A percentile compares a stretch with the other conserved stretches of the same genome.
Conservation (phyloP, 1,140 invertebrate genomes). For the Aporrectodea caliginosa region DNA sequence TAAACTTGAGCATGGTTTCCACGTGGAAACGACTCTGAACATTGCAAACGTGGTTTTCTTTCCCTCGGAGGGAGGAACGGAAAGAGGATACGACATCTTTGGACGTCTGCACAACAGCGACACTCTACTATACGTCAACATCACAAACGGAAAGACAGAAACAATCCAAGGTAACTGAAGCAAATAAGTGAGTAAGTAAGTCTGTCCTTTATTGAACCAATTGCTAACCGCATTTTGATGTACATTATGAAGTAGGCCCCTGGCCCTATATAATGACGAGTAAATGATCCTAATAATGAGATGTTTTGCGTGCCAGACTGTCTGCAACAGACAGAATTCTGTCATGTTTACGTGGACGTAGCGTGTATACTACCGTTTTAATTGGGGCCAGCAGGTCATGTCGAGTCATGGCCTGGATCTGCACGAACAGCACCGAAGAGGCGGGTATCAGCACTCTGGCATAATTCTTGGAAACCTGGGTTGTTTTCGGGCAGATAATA, state of each 20-base stretch:
- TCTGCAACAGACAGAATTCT: too few relatives aligned
- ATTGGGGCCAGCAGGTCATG: too few relatives aligned
- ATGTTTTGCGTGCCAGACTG: too few relatives aligned
- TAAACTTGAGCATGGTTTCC: conserved; percentile 66
- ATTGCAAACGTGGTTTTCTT: conserved; percentile 75
- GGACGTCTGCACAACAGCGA: neutral
- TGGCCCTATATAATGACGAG: too few relatives aligned
- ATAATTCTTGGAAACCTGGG: too few relatives aligned
- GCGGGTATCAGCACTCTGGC: too few relatives aligned
- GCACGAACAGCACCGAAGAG: too few relatives aligned
- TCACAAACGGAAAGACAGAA: neutral
- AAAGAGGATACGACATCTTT: neutral
- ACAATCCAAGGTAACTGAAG: neutral
- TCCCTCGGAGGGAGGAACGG: conserved; percentile 60
- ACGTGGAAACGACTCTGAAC: conserved; percentile 72
- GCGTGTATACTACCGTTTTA: too few relatives aligned
- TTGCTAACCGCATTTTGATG: neutral
- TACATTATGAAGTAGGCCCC: neutral
- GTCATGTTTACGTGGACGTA: too few relatives aligned
- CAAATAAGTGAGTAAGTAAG: neutral
- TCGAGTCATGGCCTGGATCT: too few relatives aligned
- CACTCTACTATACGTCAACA: neutral
- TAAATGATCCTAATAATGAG: too few relatives aligned
- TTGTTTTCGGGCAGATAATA: too few relatives aligned
- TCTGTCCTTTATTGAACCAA: neutral